Evolutionary conservation across 1,140 invertebrate genomes (phyloP).

Genomic region (Hyles euphorbiae): DNA sequence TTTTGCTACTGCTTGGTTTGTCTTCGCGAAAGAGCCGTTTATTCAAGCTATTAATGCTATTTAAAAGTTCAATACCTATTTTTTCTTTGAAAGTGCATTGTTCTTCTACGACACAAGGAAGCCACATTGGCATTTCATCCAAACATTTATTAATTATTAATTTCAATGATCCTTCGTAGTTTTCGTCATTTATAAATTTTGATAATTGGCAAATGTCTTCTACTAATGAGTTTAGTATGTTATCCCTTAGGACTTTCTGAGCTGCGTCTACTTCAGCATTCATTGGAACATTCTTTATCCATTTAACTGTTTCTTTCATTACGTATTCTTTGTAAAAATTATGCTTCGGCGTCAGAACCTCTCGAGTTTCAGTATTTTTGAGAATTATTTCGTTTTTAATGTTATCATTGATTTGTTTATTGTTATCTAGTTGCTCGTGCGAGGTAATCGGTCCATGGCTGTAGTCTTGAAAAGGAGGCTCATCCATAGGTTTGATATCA

Average conservation of each 20-base stretch:
- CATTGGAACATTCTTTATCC: constrained; percentile 17
- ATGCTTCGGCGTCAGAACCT: constrained; percentile 5
- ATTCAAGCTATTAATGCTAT: background rate
- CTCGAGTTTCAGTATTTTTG: constrained; percentile 7
- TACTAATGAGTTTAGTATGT: constrained; percentile 12
- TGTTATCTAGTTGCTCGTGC: background rate
- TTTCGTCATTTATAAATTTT: constrained; percentile 3
- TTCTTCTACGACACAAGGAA: background rate
- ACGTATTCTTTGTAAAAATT: constrained; percentile 18
- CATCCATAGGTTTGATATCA: background rate
- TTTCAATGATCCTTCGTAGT: constrained; percentile 19
- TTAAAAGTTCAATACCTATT: background rate
- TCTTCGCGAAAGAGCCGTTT: background rate
- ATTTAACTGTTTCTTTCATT: constrained; percentile 14
- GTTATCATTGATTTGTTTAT: background rate
- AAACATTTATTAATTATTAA: constrained; percentile 15
- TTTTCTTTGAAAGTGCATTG: background rate
- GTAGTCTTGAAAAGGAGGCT: background rate
- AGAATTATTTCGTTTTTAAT: background rate
- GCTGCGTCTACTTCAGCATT: constrained; percentile 9
- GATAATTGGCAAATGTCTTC: constrained; percentile 13
- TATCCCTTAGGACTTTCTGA: constrained; percentile 12
- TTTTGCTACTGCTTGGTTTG: too few relatives aligned
- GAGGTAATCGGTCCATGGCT: background rate
- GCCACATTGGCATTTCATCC: constrained; percentile 10